phyloP scores from a whole-genome alignment of 1,140 invertebrate species.

The Akabosia matsudoensis region DNA sequence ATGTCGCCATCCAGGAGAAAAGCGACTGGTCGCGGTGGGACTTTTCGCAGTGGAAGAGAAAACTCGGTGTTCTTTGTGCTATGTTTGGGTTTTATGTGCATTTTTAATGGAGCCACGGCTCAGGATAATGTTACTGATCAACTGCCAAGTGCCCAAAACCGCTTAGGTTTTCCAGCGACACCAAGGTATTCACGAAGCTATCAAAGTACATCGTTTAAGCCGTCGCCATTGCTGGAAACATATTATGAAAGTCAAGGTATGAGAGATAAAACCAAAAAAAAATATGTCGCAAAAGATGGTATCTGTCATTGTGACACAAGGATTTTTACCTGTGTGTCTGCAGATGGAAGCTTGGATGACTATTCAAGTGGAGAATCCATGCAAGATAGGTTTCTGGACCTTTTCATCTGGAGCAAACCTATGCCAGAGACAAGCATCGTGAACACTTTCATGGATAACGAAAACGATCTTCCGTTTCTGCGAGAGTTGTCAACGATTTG shows the following conservation, averaged over 20 bases:
- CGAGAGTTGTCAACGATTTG: neutral
- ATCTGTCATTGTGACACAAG: too few species aligned
- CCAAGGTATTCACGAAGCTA: neutral
- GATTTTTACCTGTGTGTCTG: too few species aligned
- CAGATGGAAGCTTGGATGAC: neutral
- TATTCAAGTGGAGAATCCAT: neutral
- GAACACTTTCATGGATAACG: slow-evolving; percentile 18
- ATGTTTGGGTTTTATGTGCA: neutral
- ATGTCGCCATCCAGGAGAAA: slow-evolving; percentile 17
- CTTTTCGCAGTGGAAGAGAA: neutral
- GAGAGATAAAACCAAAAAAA: too few species aligned
- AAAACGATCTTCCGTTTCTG: slow-evolving; percentile 16
- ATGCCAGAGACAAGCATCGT: slow-evolving; percentile 14
- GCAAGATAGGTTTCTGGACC: slow-evolving; percentile 13
- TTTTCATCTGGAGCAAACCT: slow-evolving; percentile 3
- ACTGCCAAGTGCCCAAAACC: neutral
- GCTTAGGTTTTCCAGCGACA: neutral
- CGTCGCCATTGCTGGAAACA: neutral
- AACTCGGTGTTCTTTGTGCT: neutral
- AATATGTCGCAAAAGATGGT: too few species aligned
- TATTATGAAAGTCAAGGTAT: slow-evolving; percentile 2
- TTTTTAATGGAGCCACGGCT: neutral
- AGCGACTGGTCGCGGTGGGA: neutral
- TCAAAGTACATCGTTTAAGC: neutral
- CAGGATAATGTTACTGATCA: neutral